Evolutionary conservation across 2,113 vertebrate genomes (phyloP).

Genomic region (mouse (Mus musculus)): GRCm39 chr1:191007501-191008000

Average conservation of each 20-base stretch:
- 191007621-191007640: neutral
- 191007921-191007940: neutral
- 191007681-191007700: too few relatives aligned
- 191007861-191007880: rapidly evolving
- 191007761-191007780: neutral
- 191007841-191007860: neutral
- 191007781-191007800: neutral
- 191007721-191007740: neutral
- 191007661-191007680: neutral
- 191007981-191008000: neutral
- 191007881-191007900: neutral
- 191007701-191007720: neutral
- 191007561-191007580: neutral
- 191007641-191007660: too few relatives aligned
- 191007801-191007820: neutral
- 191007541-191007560: neutral
- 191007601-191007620: neutral
- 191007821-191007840: neutral
- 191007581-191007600: neutral
- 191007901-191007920: neutral
- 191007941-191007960: too few relatives aligned
- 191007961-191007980: neutral
- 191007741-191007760: neutral
- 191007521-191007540: neutral
- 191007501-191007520: neutral